Conservation (phyloP, 2,797 vertebrate genomes). For the Harpagifer antarcticus region DNA sequence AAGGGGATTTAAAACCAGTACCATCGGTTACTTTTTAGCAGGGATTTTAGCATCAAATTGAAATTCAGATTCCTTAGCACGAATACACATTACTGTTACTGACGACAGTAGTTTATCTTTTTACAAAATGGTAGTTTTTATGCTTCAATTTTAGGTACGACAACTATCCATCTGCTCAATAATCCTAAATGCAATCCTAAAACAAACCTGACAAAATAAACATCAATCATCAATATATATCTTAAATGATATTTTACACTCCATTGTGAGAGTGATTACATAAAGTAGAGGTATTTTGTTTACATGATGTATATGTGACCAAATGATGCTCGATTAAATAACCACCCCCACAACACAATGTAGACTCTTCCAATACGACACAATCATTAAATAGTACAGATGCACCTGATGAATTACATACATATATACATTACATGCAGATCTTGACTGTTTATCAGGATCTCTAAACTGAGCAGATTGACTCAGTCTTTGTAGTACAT, state of each 20-base stretch:
- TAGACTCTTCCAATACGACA: background rate
- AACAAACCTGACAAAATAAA: too few relatives aligned
- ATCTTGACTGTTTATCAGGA: constrained; percentile 10
- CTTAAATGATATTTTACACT: too few relatives aligned
- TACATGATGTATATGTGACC: too few relatives aligned
- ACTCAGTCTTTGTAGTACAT: constrained; percentile 42
- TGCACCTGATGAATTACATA: constrained; percentile 21
- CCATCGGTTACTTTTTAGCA: background rate
- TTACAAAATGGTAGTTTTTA: background rate
- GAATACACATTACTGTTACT: background rate
- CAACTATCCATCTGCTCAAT: too few relatives aligned
- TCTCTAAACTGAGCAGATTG: constrained; percentile 51
- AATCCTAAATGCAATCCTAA: too few relatives aligned
- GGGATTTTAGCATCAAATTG: background rate
- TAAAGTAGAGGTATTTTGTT: too few relatives aligned
- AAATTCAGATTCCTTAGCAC: background rate
- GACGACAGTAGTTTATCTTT: background rate
- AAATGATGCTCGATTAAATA: background rate
- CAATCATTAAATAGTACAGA: background rate
- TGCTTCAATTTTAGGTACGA: background rate
- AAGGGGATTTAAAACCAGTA: background rate
- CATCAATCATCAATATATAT: too few relatives aligned
- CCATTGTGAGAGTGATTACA: too few relatives aligned
- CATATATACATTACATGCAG: background rate
- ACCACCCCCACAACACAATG: background rate